These are phyloP conservation scores for Drosophila kanekoi DNA, from an alignment of 2,888 invertebrate genomes.

Conservation along the genomic window DNA sequence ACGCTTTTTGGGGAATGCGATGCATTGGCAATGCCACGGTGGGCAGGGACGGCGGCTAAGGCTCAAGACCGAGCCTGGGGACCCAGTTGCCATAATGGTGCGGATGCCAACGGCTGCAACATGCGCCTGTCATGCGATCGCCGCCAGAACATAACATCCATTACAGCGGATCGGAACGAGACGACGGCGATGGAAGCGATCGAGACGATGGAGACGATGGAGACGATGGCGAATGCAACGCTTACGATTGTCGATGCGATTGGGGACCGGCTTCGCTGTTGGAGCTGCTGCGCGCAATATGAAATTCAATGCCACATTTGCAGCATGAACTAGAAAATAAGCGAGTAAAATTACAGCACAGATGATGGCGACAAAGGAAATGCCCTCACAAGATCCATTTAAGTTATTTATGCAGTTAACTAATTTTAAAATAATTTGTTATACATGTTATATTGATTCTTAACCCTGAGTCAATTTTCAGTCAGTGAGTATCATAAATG, in stretches of 20 bases:
- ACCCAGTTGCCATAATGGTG: slow-evolving; percentile 76
- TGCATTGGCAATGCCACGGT: slow-evolving; percentile 64
- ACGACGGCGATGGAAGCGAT: slow-evolving; percentile 32
- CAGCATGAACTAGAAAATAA: slow-evolving; percentile 76
- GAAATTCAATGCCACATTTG: slow-evolving; percentile 82
- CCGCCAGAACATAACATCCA: slow-evolving; percentile 82
- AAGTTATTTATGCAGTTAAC: no score
- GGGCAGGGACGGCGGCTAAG: slow-evolving; percentile 38
- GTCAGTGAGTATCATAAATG: no score
- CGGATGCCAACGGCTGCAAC: slow-evolving; percentile 82
- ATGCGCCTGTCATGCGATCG: slow-evolving; percentile 82
- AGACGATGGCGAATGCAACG: slow-evolving; percentile 54
- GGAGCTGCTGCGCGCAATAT: slow-evolving; percentile 67
- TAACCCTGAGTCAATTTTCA: no score
- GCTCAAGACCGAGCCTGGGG: slow-evolving; percentile 2
- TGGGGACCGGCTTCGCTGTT: slow-evolving; percentile 31
- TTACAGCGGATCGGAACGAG: slow-evolving; percentile 68
- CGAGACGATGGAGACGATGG: slow-evolving; percentile 36
- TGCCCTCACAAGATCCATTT: slow-evolving; percentile 23
- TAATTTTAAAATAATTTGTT: no score
- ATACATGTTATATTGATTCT: no score
- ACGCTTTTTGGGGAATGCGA: slow-evolving; percentile 82
- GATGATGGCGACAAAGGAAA: neutral
- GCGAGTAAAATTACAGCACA: slow-evolving; percentile 10
- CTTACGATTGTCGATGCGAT: slow-evolving; percentile 65